These are phyloP conservation scores for Gymnoscopelus microlampas DNA, from an alignment of 2,797 vertebrate genomes.

Conservation along the genomic window DNA sequence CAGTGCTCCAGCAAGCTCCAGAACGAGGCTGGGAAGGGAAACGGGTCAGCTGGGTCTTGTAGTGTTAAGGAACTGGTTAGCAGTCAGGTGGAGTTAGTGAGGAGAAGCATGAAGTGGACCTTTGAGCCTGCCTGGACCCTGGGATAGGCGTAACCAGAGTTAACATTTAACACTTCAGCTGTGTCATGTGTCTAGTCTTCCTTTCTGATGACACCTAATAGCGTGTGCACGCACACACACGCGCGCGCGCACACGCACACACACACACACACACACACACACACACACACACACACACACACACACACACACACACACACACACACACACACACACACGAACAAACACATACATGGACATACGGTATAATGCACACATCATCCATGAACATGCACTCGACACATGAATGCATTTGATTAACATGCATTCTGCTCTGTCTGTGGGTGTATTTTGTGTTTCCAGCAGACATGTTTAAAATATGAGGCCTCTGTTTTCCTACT, in stretches of 20 bases:
- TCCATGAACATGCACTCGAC: no score
- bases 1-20: constrained; percentile 34
- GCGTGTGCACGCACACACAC: neutral
- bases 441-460: constrained; percentile 20
- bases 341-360: no score
- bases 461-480: constrained; percentile 60
- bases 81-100: constrained; percentile 57
- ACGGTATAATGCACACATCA: no score
- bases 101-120: constrained; percentile 46
- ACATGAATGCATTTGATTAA: neutral
- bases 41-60: constrained; percentile 29
- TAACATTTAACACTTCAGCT: constrained; percentile 77
- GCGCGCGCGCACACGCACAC: neutral
- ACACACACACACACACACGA: no score
- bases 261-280: neutral
- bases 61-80: constrained; percentile 47
- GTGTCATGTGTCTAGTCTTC: constrained; percentile 47
- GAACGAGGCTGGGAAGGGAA: constrained; percentile 6
- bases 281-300: neutral
- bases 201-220: constrained; percentile 17
- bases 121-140: constrained; percentile 68
- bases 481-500: constrained; percentile 47
- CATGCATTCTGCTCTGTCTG: neutral
- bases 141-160: constrained; percentile 64
- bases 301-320: no score